Evolutionary conservation across 2,113 vertebrate species (phyloP), one percentile per base, ranked within the genome.

Genomic region (Diphyllodes magnificus): DNA sequence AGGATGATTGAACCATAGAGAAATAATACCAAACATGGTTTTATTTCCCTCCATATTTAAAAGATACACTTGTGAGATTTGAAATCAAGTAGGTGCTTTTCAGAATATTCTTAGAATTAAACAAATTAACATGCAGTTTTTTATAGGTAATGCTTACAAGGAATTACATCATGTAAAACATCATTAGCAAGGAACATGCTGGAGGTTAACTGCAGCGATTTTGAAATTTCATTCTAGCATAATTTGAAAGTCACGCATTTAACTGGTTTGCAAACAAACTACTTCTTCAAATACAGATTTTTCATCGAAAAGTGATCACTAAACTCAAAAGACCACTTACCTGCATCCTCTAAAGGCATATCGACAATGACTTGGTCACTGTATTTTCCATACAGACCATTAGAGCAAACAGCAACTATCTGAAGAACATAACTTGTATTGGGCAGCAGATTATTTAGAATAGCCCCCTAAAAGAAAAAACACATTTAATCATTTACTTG

Each of bases 341-440:
- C 99, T 85, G 98, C 54, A 68, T 98, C 98, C 64, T 98, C 97
- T 33, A 97, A 44, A 86, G 99, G 99, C 98, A 99, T 98, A 96
- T 98, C 98, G 18, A 99, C 98, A 33, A 98, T 97, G 93, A 99
- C 97, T 81, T 96, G 97, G 93, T 99, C 98, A 83, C 99, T 99
- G 77, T 98, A 89, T 71, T 98, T 99, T 93, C 99, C 99, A 88
- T 98, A 98, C 23, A 99, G 98, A 70, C 99, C 98, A 53, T 99
- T 99, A 94, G 98, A 98, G 96, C 99, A 99, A 91, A 99, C 97
- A 47, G 99, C 99, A 96, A 99, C 98, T 96, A 99, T 99, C 96
- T 99, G 99, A 86, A 99, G 96, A 96, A 98, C 98, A 23, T 99
- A 99, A 98, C 98, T 99, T 92, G 98, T 98, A 93, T 99, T 99